Evolutionary conservation across 1,140 invertebrate species (phyloP), one percentile per base, ranked within the genome.

Genomic region (Chelonus insularis): DNA sequence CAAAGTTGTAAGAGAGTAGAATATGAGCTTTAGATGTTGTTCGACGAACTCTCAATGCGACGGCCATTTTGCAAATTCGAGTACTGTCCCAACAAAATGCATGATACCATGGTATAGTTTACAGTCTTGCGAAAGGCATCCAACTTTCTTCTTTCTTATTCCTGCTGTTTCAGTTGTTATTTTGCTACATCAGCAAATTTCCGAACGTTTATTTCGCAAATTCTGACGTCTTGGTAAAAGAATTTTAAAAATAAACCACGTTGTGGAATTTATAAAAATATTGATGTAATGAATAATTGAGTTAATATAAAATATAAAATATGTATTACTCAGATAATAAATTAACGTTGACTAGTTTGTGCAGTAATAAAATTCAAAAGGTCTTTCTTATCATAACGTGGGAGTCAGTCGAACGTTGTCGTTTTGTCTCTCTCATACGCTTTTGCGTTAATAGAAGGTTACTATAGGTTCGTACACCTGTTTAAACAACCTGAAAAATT

Each of bases 11-110:
- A 52, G 57, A 63, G 34, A 45, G 57, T 4, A 7, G 3, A 29
- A 7, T 4, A 29, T 32, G 9, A 41, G 11, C 9, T 57, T 57
- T 29, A 43, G 11, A 32, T 43, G 9, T 9, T 56, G 23, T 25
- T 29, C 25, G 18, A 9, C 11, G 23, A 56, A 43, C 23, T 43
- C 39, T 39, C 48, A 47, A 54, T 36, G 37, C 29, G 56, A 43
- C 65, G n/a, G 63, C 63, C 65, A 67, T 69, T 37, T 69, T 67
- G 55, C n/a, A 37, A 60, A 63, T 60, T 65, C 55, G 57, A 51
- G 57, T 45, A 51, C 55, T 59, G 64, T 43, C 62, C 58, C 39
- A n/a, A 65, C 65, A 48, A 67, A 65, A 67, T 58, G 60, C 58
- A 61, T 47, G 47, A n/a, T 45, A 61, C 41, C 41, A 57, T 50